These are phyloP conservation scores for Poeciliopsis retropinna DNA, from an alignment of 2,113 vertebrate species.

Conservation along the genomic window DNA sequence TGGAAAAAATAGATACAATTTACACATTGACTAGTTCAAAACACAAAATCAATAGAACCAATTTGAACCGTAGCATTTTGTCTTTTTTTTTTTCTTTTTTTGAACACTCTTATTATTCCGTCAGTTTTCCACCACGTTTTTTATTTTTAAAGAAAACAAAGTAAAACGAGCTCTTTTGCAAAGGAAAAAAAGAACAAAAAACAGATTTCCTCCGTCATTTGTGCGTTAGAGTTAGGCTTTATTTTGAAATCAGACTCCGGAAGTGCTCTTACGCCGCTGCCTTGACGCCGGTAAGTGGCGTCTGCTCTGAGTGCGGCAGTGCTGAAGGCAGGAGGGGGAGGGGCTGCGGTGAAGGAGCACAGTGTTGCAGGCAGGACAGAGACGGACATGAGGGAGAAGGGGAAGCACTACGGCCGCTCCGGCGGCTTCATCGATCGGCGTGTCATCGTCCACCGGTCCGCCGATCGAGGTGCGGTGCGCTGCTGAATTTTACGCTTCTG, in stretches of 20 bases:
- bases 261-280: neutral
- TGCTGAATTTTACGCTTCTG: slow-evolving; percentile 18
- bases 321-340: slow-evolving; percentile 67
- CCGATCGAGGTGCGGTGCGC: slow-evolving; percentile 73
- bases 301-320: slow-evolving; percentile 73
- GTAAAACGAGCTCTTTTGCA: neutral
- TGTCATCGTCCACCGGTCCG: slow-evolving; percentile 78
- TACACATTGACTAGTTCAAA: no score
- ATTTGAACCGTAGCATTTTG: no score
- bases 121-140: no score
- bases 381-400: slow-evolving; percentile 75
- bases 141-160: slow-evolving; percentile 28
- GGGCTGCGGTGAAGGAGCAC: slow-evolving; percentile 79
- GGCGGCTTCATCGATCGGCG: slow-evolving; percentile 72
- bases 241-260: slow-evolving; percentile 62
- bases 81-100: no score
- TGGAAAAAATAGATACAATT: no score
- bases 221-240: slow-evolving; percentile 11
- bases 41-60: no score
- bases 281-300: slow-evolving; percentile 36
- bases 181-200: neutral
- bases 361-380: slow-evolving; percentile 70
- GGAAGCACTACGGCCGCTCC: slow-evolving; percentile 63
- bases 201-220: neutral
- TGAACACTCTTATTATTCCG: no score